phyloP scores from a whole-genome alignment of 2,797 vertebrate species.

The Diplodus puntazzo region DNA sequence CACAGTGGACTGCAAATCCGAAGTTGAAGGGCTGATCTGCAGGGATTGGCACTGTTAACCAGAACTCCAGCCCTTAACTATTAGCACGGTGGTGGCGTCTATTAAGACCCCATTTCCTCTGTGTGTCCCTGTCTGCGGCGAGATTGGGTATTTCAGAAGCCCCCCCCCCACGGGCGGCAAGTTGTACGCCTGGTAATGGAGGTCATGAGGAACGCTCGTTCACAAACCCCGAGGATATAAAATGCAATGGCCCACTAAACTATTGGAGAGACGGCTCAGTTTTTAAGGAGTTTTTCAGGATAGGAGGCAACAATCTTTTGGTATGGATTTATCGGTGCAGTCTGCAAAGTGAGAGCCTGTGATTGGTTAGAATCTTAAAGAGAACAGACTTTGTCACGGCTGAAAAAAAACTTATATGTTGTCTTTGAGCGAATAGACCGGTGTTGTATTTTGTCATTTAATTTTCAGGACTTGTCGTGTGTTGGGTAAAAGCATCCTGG shows the following conservation, averaged over 20 bases:
- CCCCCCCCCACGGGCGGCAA: constrained; percentile 19
- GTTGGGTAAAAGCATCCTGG: background rate
- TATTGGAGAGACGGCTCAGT: constrained; percentile 29
- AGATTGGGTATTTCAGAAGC: constrained; percentile 16
- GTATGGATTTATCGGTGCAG: background rate
- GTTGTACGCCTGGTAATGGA: constrained; percentile 40
- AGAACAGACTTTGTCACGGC: background rate
- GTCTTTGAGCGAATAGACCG: background rate
- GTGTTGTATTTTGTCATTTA: background rate
- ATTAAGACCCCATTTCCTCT: constrained; percentile 20
- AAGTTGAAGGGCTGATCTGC: constrained; percentile 14
- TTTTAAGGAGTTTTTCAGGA: constrained; percentile 31
- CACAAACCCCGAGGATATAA: constrained; percentile 50
- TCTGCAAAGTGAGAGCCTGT: background rate
- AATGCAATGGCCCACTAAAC: constrained; percentile 40
- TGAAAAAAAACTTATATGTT: background rate
- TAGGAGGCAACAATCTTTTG: background rate
- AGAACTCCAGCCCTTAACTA: constrained; percentile 6
- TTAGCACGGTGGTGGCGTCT: constrained; percentile 8
- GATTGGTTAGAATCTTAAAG: constrained; percentile 1
- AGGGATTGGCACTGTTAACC: constrained; percentile 19
- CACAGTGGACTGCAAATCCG: constrained; percentile 1
- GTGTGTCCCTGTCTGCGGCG: constrained; percentile 31
- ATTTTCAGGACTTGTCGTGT: background rate
- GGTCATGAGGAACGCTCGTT: constrained; percentile 47